Base-by-base conservation (phyloP, 2,797 vertebrate genomes). In the Scleropages formosus region DNA sequence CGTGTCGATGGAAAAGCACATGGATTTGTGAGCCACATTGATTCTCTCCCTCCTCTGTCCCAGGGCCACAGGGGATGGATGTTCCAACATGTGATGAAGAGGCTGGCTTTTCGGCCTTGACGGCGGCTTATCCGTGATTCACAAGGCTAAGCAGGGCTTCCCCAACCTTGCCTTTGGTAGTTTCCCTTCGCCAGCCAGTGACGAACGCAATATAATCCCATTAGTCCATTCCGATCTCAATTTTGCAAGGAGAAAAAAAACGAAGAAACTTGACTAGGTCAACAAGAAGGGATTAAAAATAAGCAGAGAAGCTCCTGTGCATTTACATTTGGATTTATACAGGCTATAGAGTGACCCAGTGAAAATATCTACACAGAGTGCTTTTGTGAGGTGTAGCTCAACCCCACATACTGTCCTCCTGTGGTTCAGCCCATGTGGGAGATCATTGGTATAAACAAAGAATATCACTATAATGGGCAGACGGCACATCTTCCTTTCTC, bases 21-120 rank as follows among this genome's bases (percentile, higher is more conserved):
- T 62, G 39, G 64, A 75, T 75, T 75, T 69, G 22, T 27, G 49
- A 47, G 4, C 46, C 22, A 26, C 39, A 75, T 70, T 53, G 74
- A 76, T 70, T 69, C 18, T 18, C 12, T 18, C 16, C 4, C 22
- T 20, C 9, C 46, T 6, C 53, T 56, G 18, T 8, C 26, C 46
- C 51, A 20, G 70, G 68, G 18, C 31, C 64, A 66, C 31, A 66
- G 0, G 13, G 31, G 4, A 70, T 20, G 59, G 59, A 61, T 68
- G 22, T 68, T 51, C 66, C 66, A 51, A n/a, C 24, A 20, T 24
- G 20, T 68, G 7, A 31, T 65, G 24, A 6, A 47, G 68, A 22
- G n/a, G 44, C 46, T 39, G 1, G 64, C 22, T 49, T 47, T 68
- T 15, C 47, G 39, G 66, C 9, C n/a, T 0, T n/a, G 20, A 11